These are phyloP conservation scores for Girardia tigrina DNA, from an alignment of 2,888 invertebrate genomes.

Conservation along the genomic window DNA sequence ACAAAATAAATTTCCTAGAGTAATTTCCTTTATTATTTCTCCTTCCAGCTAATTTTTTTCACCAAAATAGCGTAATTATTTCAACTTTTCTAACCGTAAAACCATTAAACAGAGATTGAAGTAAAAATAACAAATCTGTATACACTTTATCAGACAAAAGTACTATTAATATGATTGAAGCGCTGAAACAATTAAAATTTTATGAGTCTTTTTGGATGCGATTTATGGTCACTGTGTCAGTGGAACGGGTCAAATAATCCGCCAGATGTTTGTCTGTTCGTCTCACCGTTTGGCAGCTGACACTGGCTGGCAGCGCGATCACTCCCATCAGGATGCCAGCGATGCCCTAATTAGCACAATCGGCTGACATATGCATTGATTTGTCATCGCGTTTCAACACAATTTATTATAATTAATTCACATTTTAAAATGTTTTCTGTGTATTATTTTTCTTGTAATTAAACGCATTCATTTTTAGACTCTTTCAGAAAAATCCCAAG, in stretches of 20 bases:
- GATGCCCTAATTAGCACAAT: neutral
- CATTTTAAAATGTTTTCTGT: neutral
- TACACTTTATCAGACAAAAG: too few species aligned
- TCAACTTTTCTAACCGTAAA: too few species aligned
- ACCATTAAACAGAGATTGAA: too few species aligned
- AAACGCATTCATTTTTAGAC: constrained; percentile 11
- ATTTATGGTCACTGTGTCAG: neutral
- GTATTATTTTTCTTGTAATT: neutral
- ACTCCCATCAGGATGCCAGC: neutral
- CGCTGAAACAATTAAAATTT: too few species aligned
- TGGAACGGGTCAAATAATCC: neutral
- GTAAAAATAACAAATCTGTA: too few species aligned
- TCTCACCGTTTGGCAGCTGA: neutral
- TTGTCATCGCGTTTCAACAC: neutral
- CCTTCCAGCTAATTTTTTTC: too few species aligned
- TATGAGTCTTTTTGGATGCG: too few species aligned
- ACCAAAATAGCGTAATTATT: too few species aligned
- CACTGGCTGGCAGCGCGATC: neutral
- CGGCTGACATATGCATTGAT: neutral
- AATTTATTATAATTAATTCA: neutral
- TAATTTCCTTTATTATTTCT: too few species aligned
- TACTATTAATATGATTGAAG: too few species aligned
- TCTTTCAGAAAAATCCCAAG: neutral
- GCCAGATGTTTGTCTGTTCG: neutral
- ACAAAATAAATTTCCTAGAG: too few species aligned